Percentiles rank a stretch among this genome's conserved stretches.
Conservation (phyloP, 1,140 invertebrate genomes). For the Lithobius niger region DNA sequence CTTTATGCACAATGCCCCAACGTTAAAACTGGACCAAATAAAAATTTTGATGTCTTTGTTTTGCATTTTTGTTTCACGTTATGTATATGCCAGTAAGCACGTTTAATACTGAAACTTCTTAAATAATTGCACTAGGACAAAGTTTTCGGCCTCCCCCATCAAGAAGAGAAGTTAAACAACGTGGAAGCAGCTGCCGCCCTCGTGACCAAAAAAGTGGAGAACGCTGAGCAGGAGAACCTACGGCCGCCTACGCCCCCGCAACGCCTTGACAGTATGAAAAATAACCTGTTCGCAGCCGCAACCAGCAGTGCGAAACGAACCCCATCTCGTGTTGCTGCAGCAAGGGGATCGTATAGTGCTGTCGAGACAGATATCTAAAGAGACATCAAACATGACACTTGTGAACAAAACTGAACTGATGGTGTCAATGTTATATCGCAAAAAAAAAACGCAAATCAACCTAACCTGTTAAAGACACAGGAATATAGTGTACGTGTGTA, state of each 20-base stretch:
- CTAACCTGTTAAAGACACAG: too few species aligned
- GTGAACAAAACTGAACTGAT: too few species aligned
- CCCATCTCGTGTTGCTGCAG: background rate
- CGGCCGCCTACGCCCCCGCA: constrained; percentile 8
- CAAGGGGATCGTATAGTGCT: constrained; percentile 9
- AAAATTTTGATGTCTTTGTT: background rate
- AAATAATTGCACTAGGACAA: constrained; percentile 2
- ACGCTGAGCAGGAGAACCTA: constrained; percentile 8
- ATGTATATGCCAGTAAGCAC: background rate
- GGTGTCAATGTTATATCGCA: too few species aligned
- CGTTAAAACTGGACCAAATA: too few species aligned
- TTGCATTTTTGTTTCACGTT: background rate
- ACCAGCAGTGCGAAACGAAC: background rate
- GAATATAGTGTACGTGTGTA: too few species aligned
- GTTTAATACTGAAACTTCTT: background rate
- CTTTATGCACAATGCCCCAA: too few species aligned
- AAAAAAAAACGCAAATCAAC: too few species aligned
- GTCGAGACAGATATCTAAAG: constrained; percentile 18
- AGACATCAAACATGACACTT: too few species aligned
- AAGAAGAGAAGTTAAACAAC: constrained; percentile 20
- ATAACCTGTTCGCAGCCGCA: constrained; percentile 3
- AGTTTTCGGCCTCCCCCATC: background rate
- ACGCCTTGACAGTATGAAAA: constrained; percentile 7
- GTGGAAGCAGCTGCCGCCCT: constrained; percentile 21
- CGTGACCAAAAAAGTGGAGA: constrained; percentile 17